phyloP scores from a whole-genome alignment of 1,140 invertebrate species.

The Panagrolaimus sp. region DNA sequence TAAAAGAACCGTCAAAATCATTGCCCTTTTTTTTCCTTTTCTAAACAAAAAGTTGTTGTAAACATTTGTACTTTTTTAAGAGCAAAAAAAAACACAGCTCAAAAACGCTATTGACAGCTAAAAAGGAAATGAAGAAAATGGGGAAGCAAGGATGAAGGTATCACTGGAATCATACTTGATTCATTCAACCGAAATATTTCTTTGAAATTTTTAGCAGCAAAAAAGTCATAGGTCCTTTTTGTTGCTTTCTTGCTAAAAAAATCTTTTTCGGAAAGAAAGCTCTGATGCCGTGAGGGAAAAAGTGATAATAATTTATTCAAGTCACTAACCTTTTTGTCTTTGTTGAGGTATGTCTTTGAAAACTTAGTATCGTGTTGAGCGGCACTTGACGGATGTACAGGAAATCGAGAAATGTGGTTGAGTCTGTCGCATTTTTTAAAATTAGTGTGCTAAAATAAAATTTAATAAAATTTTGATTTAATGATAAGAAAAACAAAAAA shows the following conservation, averaged over 20 bases:
- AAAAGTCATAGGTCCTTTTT: too few species aligned
- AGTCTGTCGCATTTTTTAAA: conserved; percentile 53
- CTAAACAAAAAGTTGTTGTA: background rate
- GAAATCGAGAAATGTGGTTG: conserved; percentile 49
- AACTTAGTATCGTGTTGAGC: conserved; percentile 49
- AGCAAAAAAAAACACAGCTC: background rate
- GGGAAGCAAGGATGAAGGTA: background rate
- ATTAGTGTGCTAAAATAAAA: conserved; percentile 47
- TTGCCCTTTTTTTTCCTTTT: too few species aligned
- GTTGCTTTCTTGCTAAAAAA: too few species aligned
- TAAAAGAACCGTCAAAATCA: too few species aligned
- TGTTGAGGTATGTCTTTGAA: conserved; percentile 51
- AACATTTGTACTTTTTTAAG: background rate
- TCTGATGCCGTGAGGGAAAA: too few species aligned
- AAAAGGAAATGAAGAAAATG: too few species aligned
- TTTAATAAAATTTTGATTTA: background rate
- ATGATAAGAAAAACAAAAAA: too few species aligned
- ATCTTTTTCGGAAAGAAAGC: too few species aligned
- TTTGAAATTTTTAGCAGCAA: too few species aligned
- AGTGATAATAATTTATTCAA: background rate
- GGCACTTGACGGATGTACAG: conserved; percentile 43
- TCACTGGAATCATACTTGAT: background rate
- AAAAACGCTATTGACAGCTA: background rate
- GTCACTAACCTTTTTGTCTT: conserved; percentile 50
- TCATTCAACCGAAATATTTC: too few species aligned